Evolutionary conservation across 2,888 invertebrate species (phyloP).

Genomic region (Drosophila setosimentum): DNA sequence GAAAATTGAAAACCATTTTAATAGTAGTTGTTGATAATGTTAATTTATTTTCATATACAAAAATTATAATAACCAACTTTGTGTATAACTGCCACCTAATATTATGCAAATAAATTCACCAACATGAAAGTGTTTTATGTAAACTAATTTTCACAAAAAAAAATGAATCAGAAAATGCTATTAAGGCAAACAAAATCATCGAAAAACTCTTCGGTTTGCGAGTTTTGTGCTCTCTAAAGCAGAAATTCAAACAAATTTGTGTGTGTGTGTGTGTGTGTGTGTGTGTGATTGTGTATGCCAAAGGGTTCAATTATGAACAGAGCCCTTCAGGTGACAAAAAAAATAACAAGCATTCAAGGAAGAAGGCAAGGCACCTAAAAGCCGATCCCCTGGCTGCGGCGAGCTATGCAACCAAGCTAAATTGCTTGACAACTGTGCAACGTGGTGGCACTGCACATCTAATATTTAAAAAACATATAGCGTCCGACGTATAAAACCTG

Average conservation of each 20-base stretch:
- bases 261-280: constrained; percentile 38
- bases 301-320: constrained; percentile 73
- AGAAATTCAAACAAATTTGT: constrained; percentile 68
- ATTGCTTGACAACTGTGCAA: constrained; percentile 19
- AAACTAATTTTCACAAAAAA: constrained; percentile 7
- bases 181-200: constrained; percentile 13
- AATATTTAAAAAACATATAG: constrained; percentile 38
- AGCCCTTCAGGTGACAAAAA: constrained; percentile 44
- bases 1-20: not conserved
- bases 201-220: constrained; percentile 25
- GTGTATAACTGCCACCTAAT: not conserved
- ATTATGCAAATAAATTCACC: not conserved
- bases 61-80: not conserved
- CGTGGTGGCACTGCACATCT: constrained; percentile 13
- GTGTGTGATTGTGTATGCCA: constrained; percentile 43
- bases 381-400: constrained; percentile 41
- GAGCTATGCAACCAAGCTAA: constrained; percentile 37
- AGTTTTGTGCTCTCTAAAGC: constrained; percentile 43
- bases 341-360: not conserved
- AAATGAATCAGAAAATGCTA: constrained; percentile 30
- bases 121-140: constrained; percentile 3
- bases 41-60: too few relatives aligned
- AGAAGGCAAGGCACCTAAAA: constrained; percentile 41
- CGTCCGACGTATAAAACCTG: constrained; percentile 37
- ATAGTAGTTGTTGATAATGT: not conserved